Percentiles rank a stretch among this genome's conserved stretches.
These are phyloP conservation scores for Epinephelus awoara DNA, from an alignment of 2,797 vertebrate genomes.

Conservation along the genomic window DNA sequence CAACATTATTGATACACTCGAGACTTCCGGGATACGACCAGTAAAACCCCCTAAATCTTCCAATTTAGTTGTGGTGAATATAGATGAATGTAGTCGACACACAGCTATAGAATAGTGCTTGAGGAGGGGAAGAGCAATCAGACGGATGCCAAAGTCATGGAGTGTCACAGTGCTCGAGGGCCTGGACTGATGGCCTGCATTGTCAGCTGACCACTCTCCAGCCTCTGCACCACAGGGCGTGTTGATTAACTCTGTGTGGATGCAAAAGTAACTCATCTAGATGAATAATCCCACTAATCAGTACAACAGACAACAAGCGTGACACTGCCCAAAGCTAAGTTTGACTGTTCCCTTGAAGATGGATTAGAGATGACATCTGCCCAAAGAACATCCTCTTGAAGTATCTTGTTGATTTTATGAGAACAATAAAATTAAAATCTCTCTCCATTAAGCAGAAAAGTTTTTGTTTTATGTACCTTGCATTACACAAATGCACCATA, in stretches of 20 bases:
- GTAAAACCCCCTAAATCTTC: conserved; percentile 79
- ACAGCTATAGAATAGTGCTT: conserved; percentile 42
- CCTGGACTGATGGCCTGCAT: conserved; percentile 29
- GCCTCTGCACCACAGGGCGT: conserved; percentile 40
- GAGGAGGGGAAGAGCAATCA: conserved; percentile 28
- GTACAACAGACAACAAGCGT: conserved; percentile 53
- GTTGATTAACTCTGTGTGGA: conserved; percentile 59
- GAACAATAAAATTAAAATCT: conserved; percentile 23
- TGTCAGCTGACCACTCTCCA: conserved; percentile 54
- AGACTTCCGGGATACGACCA: conserved; percentile 70
- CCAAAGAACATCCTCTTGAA: conserved; percentile 35
- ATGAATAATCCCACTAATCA: conserved; percentile 74
- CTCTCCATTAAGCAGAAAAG: conserved; percentile 9
- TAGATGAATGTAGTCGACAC: conserved; percentile 71
- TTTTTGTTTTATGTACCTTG: conserved; percentile 17
- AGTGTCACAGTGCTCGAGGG: conserved; percentile 40
- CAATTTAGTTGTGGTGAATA: conserved; percentile 79
- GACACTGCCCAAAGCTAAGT: conserved; percentile 55
- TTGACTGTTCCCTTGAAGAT: conserved; percentile 40
- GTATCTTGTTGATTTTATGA: conserved; percentile 41
- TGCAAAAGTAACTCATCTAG: conserved; percentile 59
- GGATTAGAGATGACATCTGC: conserved; percentile 56
- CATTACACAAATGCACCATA: conserved; percentile 10
- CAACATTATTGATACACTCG: conserved; percentile 72
- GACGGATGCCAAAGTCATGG: conserved; percentile 29